These are phyloP conservation scores for Cheilosia soror DNA, from an alignment of 2,888 invertebrate species.

Conservation along the genomic window DNA sequence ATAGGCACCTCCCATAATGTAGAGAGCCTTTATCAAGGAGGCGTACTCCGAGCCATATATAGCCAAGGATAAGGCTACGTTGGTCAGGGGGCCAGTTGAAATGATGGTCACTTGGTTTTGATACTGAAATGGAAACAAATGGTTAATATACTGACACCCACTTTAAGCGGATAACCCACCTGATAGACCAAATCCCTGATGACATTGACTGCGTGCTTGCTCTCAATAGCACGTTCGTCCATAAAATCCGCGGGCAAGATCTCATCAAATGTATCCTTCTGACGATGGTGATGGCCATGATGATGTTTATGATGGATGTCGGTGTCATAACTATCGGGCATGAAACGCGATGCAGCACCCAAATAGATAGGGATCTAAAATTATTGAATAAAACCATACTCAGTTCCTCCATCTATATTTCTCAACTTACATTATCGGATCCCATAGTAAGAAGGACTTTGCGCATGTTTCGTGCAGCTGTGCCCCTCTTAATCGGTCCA, in stretches of 20 bases:
- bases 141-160: too few species aligned
- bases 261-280: slow-evolving; percentile 90
- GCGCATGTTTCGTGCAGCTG: slow-evolving; percentile 89
- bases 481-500: slow-evolving; percentile 88
- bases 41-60: slow-evolving; percentile 86
- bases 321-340: slow-evolving; percentile 23
- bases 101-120: slow-evolving; percentile 85
- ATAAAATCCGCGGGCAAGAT: slow-evolving; percentile 84
- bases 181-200: slow-evolving; percentile 86
- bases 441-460: slow-evolving; percentile 86
- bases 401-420: fast-evolving
- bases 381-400: not conserved
- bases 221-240: slow-evolving; percentile 83
- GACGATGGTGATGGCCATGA: slow-evolving; percentile 79
- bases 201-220: slow-evolving; percentile 85
- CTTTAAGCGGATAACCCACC: slow-evolving; percentile 80
- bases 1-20: slow-evolving; percentile 91
- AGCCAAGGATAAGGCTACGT: slow-evolving; percentile 89
- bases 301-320: slow-evolving; percentile 2
- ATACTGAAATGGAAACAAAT: not conserved
- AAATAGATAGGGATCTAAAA: slow-evolving; percentile 25
- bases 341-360: slow-evolving; percentile 22
- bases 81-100: slow-evolving; percentile 90
- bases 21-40: slow-evolving; percentile 87
- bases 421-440: slow-evolving; percentile 86